phyloP scores from a whole-genome alignment of 53 echinoderm and acorn worm genomes.

The Hippasteria phrygiana region DNA sequence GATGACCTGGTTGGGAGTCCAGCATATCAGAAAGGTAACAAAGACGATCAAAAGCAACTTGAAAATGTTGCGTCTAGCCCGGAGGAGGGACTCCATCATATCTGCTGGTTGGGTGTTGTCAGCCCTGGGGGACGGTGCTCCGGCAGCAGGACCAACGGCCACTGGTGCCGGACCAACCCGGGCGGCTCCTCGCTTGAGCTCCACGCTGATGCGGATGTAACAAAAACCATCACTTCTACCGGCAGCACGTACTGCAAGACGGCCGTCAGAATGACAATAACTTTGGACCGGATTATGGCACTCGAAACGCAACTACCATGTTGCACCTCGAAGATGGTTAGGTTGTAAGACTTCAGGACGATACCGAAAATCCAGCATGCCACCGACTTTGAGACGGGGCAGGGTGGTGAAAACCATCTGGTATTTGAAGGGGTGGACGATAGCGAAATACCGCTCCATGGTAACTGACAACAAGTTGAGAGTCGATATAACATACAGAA shows the following conservation, averaged over 20 bases:
- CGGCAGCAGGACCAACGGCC: not conserved
- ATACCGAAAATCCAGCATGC: slow-evolving; percentile 48
- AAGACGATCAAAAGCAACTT: slow-evolving; percentile 61
- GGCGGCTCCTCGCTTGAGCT: slow-evolving; percentile 70
- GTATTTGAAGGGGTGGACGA: slow-evolving; percentile 58
- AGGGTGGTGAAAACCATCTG: not conserved
- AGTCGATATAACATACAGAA: slow-evolving; percentile 41
- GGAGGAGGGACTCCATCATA: slow-evolving; percentile 53
- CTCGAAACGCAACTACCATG: slow-evolving; percentile 38
- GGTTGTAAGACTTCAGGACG: slow-evolving; percentile 25
- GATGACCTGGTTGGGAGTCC: slow-evolving; percentile 62
- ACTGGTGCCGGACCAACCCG: slow-evolving; percentile 30
- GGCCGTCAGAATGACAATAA: slow-evolving; percentile 24
- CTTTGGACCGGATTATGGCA: not conserved
- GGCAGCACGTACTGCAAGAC: slow-evolving; percentile 50
- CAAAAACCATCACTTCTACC: slow-evolving; percentile 53
- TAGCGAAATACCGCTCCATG: slow-evolving; percentile 66
- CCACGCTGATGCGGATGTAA: slow-evolving; percentile 63
- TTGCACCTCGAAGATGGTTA: slow-evolving; percentile 37
- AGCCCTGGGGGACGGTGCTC: not conserved
- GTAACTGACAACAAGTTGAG: slow-evolving; percentile 50
- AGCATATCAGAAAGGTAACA: slow-evolving; percentile 46
- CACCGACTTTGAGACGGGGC: slow-evolving; percentile 33
- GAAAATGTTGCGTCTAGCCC: slow-evolving; percentile 61
- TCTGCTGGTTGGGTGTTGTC: not conserved